Percentiles rank a stretch among this genome's conserved stretches.
These are phyloP conservation scores for Bombus superbus DNA, from an alignment of 1,140 invertebrate genomes.

Conservation along the genomic window DNA sequence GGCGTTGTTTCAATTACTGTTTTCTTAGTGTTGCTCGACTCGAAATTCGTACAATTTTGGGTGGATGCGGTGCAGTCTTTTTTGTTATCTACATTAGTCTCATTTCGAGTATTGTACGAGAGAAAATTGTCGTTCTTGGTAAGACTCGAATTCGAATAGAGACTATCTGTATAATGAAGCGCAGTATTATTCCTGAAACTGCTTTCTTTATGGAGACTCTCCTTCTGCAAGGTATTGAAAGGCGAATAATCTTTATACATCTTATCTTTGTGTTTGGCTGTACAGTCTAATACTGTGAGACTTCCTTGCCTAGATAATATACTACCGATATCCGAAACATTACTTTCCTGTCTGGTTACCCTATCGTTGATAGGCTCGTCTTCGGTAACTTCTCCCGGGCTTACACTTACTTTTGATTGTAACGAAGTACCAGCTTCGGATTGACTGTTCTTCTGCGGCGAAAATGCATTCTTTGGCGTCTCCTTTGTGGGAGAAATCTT, in stretches of 20 bases:
- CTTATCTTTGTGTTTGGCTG: constrained; percentile 50
- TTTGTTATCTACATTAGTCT: constrained; percentile 29
- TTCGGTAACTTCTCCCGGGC: constrained; percentile 22
- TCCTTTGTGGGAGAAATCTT: constrained; percentile 81
- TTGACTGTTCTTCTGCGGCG: constrained; percentile 30
- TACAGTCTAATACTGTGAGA: constrained; percentile 58
- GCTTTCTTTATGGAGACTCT: constrained; percentile 48
- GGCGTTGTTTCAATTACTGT: constrained; percentile 36
- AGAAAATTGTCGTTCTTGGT: constrained; percentile 49
- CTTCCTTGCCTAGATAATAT: constrained; percentile 70
- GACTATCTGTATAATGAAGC: constrained; percentile 48
- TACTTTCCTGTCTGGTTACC: constrained; percentile 60
- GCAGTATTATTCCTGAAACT: constrained; percentile 42
- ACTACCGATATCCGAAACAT: constrained; percentile 63
- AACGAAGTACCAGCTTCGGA: constrained; percentile 38
- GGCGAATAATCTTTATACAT: constrained; percentile 47
- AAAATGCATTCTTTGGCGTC: constrained; percentile 74
- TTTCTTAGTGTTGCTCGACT: constrained; percentile 26
- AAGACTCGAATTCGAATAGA: constrained; percentile 62
- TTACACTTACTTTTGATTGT: constrained; percentile 38
- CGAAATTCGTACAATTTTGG: constrained; percentile 22
- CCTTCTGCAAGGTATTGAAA: constrained; percentile 41
- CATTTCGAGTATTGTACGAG: constrained; percentile 26
- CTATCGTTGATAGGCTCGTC: constrained; percentile 28
- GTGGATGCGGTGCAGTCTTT: constrained; percentile 7